Percentiles rank a stretch among this genome's conserved stretches.
These are phyloP conservation scores for Pempheris klunzingeri DNA, from an alignment of 2,797 vertebrate species.

Conservation along the genomic window DNA sequence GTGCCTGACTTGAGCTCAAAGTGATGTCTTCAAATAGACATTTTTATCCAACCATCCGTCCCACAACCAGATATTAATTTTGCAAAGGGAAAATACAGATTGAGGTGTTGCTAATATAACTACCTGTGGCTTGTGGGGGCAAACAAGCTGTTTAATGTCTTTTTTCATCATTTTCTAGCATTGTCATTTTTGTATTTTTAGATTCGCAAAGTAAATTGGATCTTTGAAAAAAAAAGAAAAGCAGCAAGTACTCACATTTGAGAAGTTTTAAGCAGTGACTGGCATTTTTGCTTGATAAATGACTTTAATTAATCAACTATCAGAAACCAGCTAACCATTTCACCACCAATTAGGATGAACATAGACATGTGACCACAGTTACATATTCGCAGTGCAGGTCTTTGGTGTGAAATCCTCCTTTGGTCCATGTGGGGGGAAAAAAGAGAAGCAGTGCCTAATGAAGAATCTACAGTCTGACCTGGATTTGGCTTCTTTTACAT, in stretches of 20 bases:
- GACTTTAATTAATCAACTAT: neutral
- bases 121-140: neutral
- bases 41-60: neutral
- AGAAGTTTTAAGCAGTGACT: neutral
- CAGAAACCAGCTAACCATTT: neutral
- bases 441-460: constrained; percentile 54
- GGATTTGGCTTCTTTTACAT: constrained; percentile 77
- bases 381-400: constrained; percentile 10
- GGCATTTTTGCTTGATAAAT: neutral
- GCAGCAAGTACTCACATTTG: neutral
- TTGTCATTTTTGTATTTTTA: neutral
- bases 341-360: neutral
- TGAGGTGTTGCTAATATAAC: neutral
- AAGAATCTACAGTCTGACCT: constrained; percentile 74
- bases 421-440: constrained; percentile 16
- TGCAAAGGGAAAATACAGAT: neutral
- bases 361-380: neutral
- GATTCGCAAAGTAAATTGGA: no score
- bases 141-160: no score
- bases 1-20: no score
- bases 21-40: neutral
- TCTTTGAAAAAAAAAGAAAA: neutral
- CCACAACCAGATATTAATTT: neutral
- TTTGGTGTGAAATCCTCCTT: constrained; percentile 28
- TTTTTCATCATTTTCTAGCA: neutral